phyloP scores from a whole-genome alignment of 2,888 invertebrate genomes.

The Serrognathus titanus region DNA sequence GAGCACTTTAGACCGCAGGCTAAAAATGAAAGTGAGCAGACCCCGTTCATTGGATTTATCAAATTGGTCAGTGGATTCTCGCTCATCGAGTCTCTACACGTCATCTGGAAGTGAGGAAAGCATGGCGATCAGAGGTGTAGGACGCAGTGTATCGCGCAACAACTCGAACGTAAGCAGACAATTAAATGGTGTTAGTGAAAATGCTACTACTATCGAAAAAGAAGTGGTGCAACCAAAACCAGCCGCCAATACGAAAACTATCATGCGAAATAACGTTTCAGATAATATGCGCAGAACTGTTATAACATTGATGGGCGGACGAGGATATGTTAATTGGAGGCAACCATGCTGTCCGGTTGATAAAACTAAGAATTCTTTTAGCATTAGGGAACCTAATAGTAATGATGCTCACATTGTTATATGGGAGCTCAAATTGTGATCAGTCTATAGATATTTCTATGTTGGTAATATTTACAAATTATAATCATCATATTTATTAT shows the following conservation, averaged over 20 bases:
- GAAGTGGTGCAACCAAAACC: conserved; percentile 12
- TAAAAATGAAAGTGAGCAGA: conserved; percentile 78
- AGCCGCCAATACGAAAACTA: conserved; percentile 32
- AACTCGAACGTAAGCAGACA: conserved; percentile 72
- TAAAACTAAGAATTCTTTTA: conserved; percentile 49
- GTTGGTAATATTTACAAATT: conserved; percentile 12
- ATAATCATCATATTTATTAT: background rate
- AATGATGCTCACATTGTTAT: conserved; percentile 86
- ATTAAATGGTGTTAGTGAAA: conserved; percentile 46
- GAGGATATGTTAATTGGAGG: conserved; percentile 84
- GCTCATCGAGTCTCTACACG: conserved; percentile 75
- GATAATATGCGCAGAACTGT: conserved; percentile 65
- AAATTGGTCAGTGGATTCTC: conserved; percentile 85
- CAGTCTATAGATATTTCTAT: conserved; percentile 4
- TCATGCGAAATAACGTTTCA: conserved; percentile 26
- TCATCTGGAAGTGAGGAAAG: conserved; percentile 86
- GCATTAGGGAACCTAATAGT: conserved; percentile 67
- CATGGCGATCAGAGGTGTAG: conserved; percentile 61
- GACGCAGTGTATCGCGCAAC: conserved; percentile 68
- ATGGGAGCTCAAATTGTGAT: conserved; percentile 84
- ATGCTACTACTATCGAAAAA: conserved; percentile 18
- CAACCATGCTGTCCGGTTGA: conserved; percentile 64
- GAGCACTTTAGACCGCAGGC: conserved; percentile 73
- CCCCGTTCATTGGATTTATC: conserved; percentile 79
- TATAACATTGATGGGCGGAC: conserved; percentile 81